Evolutionary conservation across 1,140 invertebrate genomes (phyloP), one percentile per base, ranked within the genome.

Genomic region (Wiebesia pumilae): DNA sequence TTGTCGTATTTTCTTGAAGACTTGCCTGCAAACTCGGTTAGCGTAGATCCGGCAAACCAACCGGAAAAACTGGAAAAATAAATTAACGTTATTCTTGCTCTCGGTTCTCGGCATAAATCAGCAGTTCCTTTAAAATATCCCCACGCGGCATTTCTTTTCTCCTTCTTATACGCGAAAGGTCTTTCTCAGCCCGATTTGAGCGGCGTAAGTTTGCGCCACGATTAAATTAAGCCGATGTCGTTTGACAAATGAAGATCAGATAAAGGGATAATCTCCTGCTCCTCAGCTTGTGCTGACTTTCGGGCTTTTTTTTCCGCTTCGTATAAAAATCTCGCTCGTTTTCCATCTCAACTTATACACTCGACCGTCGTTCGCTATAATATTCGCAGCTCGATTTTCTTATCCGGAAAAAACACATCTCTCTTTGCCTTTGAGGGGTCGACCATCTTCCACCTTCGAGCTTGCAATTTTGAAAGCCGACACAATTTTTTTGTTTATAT

Each of bases 181-280:
- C 54, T 43, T 71, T 79, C 24, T 3, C 47, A 58, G 43, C 27
- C 81, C 58, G 83, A 78, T 19, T 84, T 33, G 9, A 40, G 71
- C 40, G 83, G 10, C 16, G 58, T 71, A 58, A 86, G 80, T 67
- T 83, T 80, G 73, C 62, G 81, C 21, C 85, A 1, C 83, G 86
- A 88, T 86, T 89, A 90, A 91, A 91, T 91, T 90, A 89, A 90
- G 87, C 90, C 87, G 88, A 88, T 86, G 89, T 88, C 82, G 84
- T 78, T 88, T 91, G 91, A 92, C 90, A 92, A 92, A 92, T 91
- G 90, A 91, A 91, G 89, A 92, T 92, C 91, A 90, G 91, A 92
- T 92, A 92, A 79, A 91, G 83, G 86, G 91, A 92, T 92, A 77
- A 92, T 92, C 91, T 87, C 62, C 65, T 40, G 47, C 75, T 80